A percentile compares a stretch with the other conserved stretches of the same genome.
These are phyloP conservation scores for Zhuqinia jingwanae DNA, from an alignment of 2,888 invertebrate genomes.

Conservation along the genomic window DNA sequence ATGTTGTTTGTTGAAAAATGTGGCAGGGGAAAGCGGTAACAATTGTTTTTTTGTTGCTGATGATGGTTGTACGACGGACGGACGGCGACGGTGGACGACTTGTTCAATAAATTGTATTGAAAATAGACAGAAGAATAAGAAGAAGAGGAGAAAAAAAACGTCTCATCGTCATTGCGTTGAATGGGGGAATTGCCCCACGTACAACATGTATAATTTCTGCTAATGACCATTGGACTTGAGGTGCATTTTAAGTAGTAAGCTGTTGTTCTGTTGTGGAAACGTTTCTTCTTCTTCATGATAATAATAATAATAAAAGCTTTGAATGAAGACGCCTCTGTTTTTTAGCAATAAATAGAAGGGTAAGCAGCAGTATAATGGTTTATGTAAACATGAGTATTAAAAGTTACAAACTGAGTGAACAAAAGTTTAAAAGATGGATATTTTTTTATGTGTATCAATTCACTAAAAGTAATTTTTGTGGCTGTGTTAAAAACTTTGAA, in stretches of 20 bases:
- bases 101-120: slow-evolving; percentile 66
- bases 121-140: too few species aligned
- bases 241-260: slow-evolving; percentile 59
- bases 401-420: slow-evolving; percentile 5
- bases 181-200: slow-evolving; percentile 32
- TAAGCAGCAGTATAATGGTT: slow-evolving; percentile 2
- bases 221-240: slow-evolving; percentile 69
- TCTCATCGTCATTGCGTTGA: slow-evolving; percentile 18
- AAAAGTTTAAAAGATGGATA: too few species aligned
- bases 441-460: slow-evolving; percentile 20
- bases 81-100: background rate
- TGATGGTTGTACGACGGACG: slow-evolving; percentile 32
- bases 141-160: slow-evolving; percentile 12
- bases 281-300: slow-evolving; percentile 6
- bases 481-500: slow-evolving; percentile 18
- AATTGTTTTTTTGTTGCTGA: slow-evolving; percentile 49
- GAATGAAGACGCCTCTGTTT: background rate
- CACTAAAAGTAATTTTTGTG: background rate
- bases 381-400: slow-evolving; percentile 44
- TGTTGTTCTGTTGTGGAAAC: slow-evolving; percentile 46
- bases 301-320: background rate
- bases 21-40: slow-evolving; percentile 53
- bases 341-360: slow-evolving; percentile 2
- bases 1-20: slow-evolving; percentile 45
- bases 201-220: slow-evolving; percentile 63